Base-by-base conservation (phyloP, 2,888 invertebrate genomes). In the Unio delphinus region DNA sequence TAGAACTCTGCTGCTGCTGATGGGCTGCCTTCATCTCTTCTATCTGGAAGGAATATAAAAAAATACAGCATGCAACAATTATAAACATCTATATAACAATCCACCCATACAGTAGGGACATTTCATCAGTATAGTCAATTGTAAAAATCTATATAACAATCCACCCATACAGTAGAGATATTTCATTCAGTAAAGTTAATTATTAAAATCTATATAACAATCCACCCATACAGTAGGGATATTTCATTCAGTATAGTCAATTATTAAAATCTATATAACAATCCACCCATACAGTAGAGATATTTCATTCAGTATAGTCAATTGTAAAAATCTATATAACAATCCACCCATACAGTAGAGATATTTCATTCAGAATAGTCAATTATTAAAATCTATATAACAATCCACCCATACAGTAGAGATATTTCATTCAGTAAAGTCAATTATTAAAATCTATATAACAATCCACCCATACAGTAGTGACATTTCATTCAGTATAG, bases 21-120 rank as follows among this genome's bases (percentile, higher is more conserved):
- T 80, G 75, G 15, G 74, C 63, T 11, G 69, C 58, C 59, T 82
- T 78, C 64, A 80, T 67, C 59, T 83, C 75, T 56, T 70, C 64
- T 18, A 83, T 68, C 85, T 86, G 73, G 11, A 69, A 69, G 18
- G 34, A 67, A 69, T 57, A 65, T n/a, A 4, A 68, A 30, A 26
- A 65, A 54, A 63, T 55, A 17, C 6, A 56, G 60, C 1, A 26
- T 55, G 61, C 61, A 11, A 55, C 65, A 45, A 17, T 56, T 23
- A 7, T 57, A 28, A 55, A 28, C 4, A 8, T 45, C 17, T 4
- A 55, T 17, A n/a, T 45, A 64, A 23, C 15, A n/a, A 55, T 18
- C 45, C 23, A 55, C 5, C 11, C 15, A 64, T 17, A 55, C 34
- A 34, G 8, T 8, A 34, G 8, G 8, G 34, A 34, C 34, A 34